Conservation (phyloP, 37 sponge, comb jelly and placozoan species). For the Cladorhizidae sp. region DNA sequence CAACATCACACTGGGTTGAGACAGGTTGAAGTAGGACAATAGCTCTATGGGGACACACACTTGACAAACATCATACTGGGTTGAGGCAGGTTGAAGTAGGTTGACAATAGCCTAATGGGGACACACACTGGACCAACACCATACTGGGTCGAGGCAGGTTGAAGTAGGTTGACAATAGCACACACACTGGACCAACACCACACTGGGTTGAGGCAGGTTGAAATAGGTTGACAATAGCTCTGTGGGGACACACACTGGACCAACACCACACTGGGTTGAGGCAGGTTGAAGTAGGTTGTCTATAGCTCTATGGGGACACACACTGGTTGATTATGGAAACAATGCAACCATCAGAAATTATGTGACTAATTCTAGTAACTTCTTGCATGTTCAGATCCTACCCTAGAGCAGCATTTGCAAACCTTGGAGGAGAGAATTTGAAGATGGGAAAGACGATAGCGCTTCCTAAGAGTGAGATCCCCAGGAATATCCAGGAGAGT, state of each 20-base stretch:
- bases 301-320: no score
- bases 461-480: constrained; percentile 55
- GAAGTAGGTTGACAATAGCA: background rate
- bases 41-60: background rate
- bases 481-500: constrained; percentile 88
- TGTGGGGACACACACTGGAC: background rate
- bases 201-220: no score
- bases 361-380: no score
- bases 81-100: no score
- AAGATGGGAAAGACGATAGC: constrained; percentile 70
- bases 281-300: no score
- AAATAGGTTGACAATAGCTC: no score
- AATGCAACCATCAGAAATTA: background rate
- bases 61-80: no score
- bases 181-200: background rate
- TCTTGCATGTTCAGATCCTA: no score
- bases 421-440: constrained; percentile 85
- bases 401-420: background rate
- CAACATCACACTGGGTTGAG: background rate
- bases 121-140: background rate
- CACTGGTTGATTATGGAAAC: background rate
- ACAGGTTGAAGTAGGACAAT: background rate
- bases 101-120: background rate
- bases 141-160: no score
- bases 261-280: no score